These are phyloP conservation scores for Ennomos erosarius DNA, from an alignment of 2,888 invertebrate genomes.

Conservation along the genomic window DNA sequence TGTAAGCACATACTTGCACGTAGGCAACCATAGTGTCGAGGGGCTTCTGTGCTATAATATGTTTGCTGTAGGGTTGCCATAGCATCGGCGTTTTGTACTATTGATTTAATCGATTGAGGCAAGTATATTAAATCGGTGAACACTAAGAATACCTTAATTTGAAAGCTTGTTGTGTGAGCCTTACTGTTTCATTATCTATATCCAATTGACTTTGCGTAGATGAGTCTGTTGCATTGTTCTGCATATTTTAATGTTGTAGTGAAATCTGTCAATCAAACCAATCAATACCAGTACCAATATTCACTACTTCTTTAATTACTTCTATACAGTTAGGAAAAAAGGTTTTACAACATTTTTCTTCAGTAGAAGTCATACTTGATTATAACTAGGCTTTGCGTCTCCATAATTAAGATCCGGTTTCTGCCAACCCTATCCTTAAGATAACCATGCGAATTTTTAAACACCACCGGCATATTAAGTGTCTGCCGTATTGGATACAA, in stretches of 20 bases:
- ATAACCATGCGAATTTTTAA: constrained; percentile 33
- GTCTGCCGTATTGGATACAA: constrained; percentile 21
- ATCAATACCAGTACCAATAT: too few relatives aligned
- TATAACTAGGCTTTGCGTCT: background rate
- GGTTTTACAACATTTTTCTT: too few relatives aligned
- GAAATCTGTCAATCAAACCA: too few relatives aligned
- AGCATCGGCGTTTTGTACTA: constrained; percentile 8
- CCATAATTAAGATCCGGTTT: background rate
- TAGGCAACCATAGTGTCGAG: constrained; percentile 38
- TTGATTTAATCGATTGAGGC: background rate
- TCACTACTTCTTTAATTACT: too few relatives aligned
- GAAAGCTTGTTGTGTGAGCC: too few relatives aligned
- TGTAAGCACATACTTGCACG: constrained; percentile 43
- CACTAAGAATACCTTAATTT: background rate
- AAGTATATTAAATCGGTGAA: background rate
- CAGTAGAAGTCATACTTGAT: too few relatives aligned
- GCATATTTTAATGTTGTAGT: too few relatives aligned
- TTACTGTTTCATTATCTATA: too few relatives aligned
- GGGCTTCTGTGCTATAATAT: constrained; percentile 40
- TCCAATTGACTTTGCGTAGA: too few relatives aligned
- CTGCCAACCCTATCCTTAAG: constrained; percentile 19
- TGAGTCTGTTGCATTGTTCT: too few relatives aligned
- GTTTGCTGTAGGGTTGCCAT: constrained; percentile 29
- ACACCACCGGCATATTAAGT: constrained; percentile 29
- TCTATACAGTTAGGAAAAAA: too few relatives aligned